Conservation (phyloP, 2,888 invertebrate genomes). For the Trissolcus japonicus region DNA sequence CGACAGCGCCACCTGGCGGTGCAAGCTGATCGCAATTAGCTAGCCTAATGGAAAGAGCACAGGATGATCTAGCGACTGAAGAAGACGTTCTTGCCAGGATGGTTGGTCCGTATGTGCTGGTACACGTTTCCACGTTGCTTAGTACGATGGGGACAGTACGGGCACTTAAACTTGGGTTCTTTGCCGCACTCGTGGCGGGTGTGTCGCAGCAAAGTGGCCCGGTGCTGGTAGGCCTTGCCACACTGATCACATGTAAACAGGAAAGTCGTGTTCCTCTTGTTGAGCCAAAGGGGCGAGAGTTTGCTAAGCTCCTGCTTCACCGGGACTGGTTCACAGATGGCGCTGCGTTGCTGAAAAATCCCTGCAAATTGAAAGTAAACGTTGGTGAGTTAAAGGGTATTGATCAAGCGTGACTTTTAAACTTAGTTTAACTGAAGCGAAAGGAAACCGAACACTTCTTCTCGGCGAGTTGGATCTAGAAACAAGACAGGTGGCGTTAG, state of each 20-base stretch:
- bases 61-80: constrained; percentile 16
- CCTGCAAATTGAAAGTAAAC: constrained; percentile 47
- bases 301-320: constrained; percentile 28
- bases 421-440: background rate
- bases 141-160: constrained; percentile 64
- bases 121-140: constrained; percentile 71
- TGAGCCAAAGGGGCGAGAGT: constrained; percentile 20
- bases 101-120: constrained; percentile 70
- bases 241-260: constrained; percentile 73
- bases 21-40: background rate
- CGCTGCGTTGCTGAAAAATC: constrained; percentile 59
- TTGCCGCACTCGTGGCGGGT: constrained; percentile 74
- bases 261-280: constrained; percentile 23
- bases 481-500: too few relatives aligned
- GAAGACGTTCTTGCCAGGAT: constrained; percentile 65
- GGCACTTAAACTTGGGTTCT: constrained; percentile 71
- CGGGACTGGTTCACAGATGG: constrained; percentile 48
- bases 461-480: too few relatives aligned
- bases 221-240: constrained; percentile 72
- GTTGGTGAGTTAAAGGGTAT: constrained; percentile 10
- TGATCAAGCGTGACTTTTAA: background rate
- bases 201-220: constrained; percentile 73
- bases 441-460: too few relatives aligned
- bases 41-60: background rate
- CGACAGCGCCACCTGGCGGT: too few relatives aligned